phyloP scores from a whole-genome alignment of 2,888 invertebrate genomes.

The Sphaerophoria rueppellii region DNA sequence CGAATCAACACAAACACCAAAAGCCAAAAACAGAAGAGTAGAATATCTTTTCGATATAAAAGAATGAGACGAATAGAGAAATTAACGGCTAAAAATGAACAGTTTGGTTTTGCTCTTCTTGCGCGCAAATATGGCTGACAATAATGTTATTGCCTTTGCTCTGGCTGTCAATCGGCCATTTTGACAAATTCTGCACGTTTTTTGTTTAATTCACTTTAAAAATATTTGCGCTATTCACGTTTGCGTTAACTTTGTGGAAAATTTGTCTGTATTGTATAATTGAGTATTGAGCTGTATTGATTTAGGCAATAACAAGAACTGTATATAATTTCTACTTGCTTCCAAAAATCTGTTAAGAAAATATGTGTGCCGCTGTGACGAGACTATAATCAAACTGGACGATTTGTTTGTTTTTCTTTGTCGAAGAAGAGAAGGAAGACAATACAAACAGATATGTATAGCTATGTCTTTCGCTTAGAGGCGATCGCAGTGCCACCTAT shows the following conservation, averaged over 20 bases:
- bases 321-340: neutral
- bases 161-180: slow-evolving; percentile 70
- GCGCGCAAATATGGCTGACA: slow-evolving; percentile 65
- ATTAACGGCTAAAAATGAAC: slow-evolving; percentile 57
- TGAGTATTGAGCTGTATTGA: neutral
- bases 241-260: too few species aligned
- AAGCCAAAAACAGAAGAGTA: slow-evolving; percentile 45
- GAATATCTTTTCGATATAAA: neutral
- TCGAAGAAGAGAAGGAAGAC: neutral
- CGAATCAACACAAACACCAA: slow-evolving; percentile 2
- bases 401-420: slow-evolving; percentile 37
- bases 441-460: neutral
- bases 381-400: slow-evolving; percentile 3
- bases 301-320: neutral
- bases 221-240: neutral
- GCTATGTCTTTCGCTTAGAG: neutral
- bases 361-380: slow-evolving; percentile 12
- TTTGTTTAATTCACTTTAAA: slow-evolving; percentile 7
- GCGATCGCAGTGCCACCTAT: neutral
- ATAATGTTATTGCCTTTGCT: slow-evolving; percentile 47
- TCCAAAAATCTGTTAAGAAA: neutral
- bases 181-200: slow-evolving; percentile 50
- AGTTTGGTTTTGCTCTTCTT: slow-evolving; percentile 27
- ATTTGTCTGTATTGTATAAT: neutral
- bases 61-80: slow-evolving; percentile 3